phyloP scores from a whole-genome alignment of 2,113 vertebrate genomes.

The Prietella phreatophila region DNA sequence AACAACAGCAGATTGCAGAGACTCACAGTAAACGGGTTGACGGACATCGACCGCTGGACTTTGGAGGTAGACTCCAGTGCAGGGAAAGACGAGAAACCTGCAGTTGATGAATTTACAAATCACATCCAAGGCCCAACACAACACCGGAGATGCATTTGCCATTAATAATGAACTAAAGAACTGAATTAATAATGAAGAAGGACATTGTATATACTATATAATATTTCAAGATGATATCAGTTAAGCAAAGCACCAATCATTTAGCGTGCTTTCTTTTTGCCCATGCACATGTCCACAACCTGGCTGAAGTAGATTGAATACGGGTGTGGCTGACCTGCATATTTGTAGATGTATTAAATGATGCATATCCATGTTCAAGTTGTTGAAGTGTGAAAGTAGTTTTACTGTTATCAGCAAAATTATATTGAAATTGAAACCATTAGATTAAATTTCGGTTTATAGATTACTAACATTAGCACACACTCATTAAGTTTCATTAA shows the following conservation, averaged over 20 bases:
- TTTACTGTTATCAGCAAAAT: background rate
- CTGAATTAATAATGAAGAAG: background rate
- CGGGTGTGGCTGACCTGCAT: background rate
- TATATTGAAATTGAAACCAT: background rate
- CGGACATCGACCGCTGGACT: slow-evolving; percentile 73
- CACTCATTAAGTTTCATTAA: background rate
- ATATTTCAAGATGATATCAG: background rate
- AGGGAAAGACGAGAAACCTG: slow-evolving; percentile 73
- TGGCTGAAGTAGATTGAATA: background rate
- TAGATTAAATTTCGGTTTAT: background rate
- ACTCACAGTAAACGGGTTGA: slow-evolving; percentile 79
- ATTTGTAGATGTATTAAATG: background rate
- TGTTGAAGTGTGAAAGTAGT: background rate
- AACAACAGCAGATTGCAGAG: background rate
- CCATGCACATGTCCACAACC: background rate
- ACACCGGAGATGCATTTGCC: background rate
- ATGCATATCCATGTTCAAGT: background rate
- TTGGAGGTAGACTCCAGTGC: slow-evolving; percentile 66
- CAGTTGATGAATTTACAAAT: slow-evolving; percentile 10
- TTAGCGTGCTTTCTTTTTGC: background rate
- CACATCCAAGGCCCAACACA: background rate
- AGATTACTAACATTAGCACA: background rate
- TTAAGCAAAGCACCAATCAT: background rate
- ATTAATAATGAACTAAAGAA: background rate
- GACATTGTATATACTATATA: background rate